Evolutionary conservation across 2,113 vertebrate genomes (phyloP), one percentile per base, ranked within the genome.

Genomic region (Verasper variegatus): DNA sequence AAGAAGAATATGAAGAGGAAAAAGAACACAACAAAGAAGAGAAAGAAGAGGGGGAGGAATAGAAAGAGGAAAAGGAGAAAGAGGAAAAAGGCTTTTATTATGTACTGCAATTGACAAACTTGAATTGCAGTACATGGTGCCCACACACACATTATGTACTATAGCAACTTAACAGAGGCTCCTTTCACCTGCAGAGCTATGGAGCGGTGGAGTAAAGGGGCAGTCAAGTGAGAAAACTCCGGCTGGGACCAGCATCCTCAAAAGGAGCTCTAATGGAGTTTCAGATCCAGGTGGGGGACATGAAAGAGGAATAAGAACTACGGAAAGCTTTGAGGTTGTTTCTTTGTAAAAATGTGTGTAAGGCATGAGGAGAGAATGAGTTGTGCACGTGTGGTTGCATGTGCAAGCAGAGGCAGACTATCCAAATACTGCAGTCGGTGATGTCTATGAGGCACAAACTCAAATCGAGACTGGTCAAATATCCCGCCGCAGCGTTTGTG

Each of bases 191-290:
- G 54, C 59, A 60, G 75, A 45, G 68, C 42, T 56, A 40, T 5
- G 69, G 56, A 67, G 74, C 14, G 35, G 3, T 21, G 54, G n/a
- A 13, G 54, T 35, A 24, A 57, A 64, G 37, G 7, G 11, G 58
- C 58, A 58, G 58, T 2, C 54, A 82, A 76, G 84, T 84, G 85
- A 80, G 40, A 37, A 40, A 74, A 82, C 24, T 54, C 1, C 14
- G 27, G 18, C 26, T 18, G 18, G 66, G 51, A 83, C 54, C 55
- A 24, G 57, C 40, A 68, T 42, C 18, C 64, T 78, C 55, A 80
- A 76, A 83, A 78, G 77, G n/a, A 59, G 62, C 47, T 88, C 42
- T 75, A 84, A 87, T 85, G 79, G 86, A 82, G 2, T 80, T 72
- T 58, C 70, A 88, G 63, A 85, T 89, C 52, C 69, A 84, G 77